phyloP scores from a whole-genome alignment of 2,888 invertebrate species.

The Ypsolopha sequella region DNA sequence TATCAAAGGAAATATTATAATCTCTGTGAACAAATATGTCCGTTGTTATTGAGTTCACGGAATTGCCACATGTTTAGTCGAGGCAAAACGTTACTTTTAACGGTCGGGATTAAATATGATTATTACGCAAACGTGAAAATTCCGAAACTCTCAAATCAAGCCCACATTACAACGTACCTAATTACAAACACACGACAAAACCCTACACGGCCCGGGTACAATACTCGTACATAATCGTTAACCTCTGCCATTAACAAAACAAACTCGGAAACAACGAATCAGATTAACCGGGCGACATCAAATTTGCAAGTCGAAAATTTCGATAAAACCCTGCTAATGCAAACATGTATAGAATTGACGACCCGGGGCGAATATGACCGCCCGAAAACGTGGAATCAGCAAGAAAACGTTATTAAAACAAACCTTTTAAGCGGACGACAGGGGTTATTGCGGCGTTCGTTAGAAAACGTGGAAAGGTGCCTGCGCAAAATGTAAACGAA shows the following conservation, averaged over 20 bases:
- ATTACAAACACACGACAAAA: background rate
- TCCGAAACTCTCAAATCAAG: background rate
- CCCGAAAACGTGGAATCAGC: constrained; percentile 31
- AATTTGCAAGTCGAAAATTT: constrained; percentile 36
- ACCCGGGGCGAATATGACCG: constrained; percentile 4
- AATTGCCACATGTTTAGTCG: too few species aligned
- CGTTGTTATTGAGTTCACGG: background rate
- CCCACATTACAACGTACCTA: background rate
- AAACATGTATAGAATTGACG: constrained; percentile 6
- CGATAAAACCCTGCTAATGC: constrained; percentile 26
- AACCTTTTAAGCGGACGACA: constrained; percentile 9
- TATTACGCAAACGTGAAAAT: background rate
- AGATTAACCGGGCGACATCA: constrained; percentile 19
- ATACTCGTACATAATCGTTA: constrained; percentile 3
- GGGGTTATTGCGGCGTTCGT: background rate
- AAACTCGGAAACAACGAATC: constrained; percentile 2
- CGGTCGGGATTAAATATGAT: too few species aligned
- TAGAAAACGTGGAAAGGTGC: background rate
- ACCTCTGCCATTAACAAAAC: constrained; percentile 3
- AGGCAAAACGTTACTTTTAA: too few species aligned
- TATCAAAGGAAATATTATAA: constrained; percentile 21
- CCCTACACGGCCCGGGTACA: background rate
- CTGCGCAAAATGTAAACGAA: background rate
- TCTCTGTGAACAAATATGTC: constrained; percentile 6
- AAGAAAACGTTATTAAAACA: constrained; percentile 50